Evolutionary conservation across 2,888 invertebrate species (phyloP).

Genomic region (Chrysopilus asiliformis): DNA sequence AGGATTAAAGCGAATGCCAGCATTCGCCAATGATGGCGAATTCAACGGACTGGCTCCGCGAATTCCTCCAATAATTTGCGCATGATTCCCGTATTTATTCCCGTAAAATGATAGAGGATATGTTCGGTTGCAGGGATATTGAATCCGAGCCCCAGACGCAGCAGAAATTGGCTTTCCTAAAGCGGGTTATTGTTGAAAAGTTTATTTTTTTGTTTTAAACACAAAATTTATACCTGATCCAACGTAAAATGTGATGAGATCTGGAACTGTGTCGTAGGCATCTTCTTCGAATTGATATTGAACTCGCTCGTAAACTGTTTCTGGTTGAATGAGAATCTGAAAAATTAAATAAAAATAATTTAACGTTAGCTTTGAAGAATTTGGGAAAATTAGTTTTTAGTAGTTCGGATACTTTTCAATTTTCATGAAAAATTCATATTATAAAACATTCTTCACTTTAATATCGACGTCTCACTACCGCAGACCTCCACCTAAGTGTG

Average conservation of each 20-base stretch:
- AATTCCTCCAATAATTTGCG: conserved; percentile 35
- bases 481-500: too few relatives aligned
- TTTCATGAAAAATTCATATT: too few relatives aligned
- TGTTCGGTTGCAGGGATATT: conserved; percentile 69
- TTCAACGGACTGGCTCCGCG: conserved; percentile 34
- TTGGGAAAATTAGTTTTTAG: too few relatives aligned
- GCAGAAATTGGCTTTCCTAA: conserved; percentile 77
- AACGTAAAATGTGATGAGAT: conserved; percentile 86
- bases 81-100: conserved; percentile 41
- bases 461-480: too few relatives aligned
- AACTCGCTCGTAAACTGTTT: conserved; percentile 81
- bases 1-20: conserved; percentile 28
- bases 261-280: conserved; percentile 83
- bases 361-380: too few relatives aligned
- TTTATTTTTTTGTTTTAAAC: conserved; percentile 38
- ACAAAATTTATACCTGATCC: conserved; percentile 71
- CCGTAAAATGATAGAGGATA: conserved; percentile 64
- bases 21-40: conserved; percentile 36
- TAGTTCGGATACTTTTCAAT: too few relatives aligned
- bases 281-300: conserved; percentile 92
- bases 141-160: conserved; percentile 77
- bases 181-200: conserved; percentile 31
- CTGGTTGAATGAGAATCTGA: conserved; percentile 70
- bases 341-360: too few relatives aligned
- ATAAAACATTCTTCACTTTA: too few relatives aligned